Evolutionary conservation across 2,113 vertebrate genomes (phyloP).

Genomic region (Microtus richardsoni): DNA sequence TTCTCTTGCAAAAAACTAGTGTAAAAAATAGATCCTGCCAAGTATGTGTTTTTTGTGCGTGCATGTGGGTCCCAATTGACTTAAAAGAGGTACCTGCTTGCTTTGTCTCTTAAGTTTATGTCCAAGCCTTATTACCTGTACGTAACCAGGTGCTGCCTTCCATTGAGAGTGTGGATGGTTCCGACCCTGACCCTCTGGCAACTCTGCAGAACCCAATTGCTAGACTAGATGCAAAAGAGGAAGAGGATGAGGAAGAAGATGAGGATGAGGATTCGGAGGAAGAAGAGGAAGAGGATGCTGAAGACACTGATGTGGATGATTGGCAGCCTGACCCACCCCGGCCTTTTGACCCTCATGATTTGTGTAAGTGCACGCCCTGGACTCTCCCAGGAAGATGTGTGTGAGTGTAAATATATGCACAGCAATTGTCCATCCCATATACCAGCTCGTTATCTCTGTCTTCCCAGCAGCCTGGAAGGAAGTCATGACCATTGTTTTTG

Average conservation of each 20-base stretch:
- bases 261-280: slow-evolving; percentile 91
- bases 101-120: not conserved
- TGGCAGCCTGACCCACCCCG: slow-evolving; percentile 94
- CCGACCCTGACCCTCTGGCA: slow-evolving; percentile 91
- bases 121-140: slow-evolving; percentile 90
- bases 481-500: fast-evolving
- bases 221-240: slow-evolving; percentile 93
- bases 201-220: slow-evolving; percentile 91
- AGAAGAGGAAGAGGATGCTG: slow-evolving; percentile 89
- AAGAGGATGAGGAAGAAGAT: slow-evolving; percentile 95
- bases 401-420: fast-evolving
- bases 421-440: no score
- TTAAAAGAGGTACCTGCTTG: not conserved
- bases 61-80: fast-evolving
- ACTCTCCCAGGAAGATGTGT: no score
- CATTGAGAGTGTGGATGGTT: slow-evolving; percentile 90
- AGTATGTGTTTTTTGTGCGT: not conserved
- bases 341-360: slow-evolving; percentile 94
- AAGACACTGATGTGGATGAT: slow-evolving; percentile 95
- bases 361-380: slow-evolving; percentile 90
- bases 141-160: slow-evolving; percentile 91
- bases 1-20: not conserved
- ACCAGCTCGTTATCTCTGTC: fast-evolving
- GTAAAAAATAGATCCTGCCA: not conserved
- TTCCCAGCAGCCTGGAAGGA: not conserved